Base-by-base conservation (phyloP, 2,888 invertebrate species). In the Standfussiana lucernea region DNA sequence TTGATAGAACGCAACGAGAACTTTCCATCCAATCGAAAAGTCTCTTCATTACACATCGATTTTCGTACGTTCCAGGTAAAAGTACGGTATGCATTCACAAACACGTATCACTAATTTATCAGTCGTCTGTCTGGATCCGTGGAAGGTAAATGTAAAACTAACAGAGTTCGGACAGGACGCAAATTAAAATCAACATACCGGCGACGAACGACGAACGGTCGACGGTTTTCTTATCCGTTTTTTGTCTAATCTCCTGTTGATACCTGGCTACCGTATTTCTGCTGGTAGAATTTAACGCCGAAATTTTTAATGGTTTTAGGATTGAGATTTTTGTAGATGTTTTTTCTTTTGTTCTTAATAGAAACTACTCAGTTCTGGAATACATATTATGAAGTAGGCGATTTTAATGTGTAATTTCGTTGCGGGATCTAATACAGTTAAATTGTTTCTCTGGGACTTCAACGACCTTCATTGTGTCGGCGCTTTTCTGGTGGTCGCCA, bases 131-230 rank as follows among this genome's bases (percentile, higher is more conserved):
- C 83, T 86, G 85, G 78, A 50, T 42, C 70, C 66, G 65, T 82
- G 75, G 56, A 86, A 88, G 78, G 85, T 82, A 85, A 85, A 86
- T 88, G 83, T 82, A 88, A 88, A 86, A 85, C 87, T 82, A 87
- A 87, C 87, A 88, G 72, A 79, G 87, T 76, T 82, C 75, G 76
- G 72, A 82, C 77, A 73, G 80, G 73, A 86, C 87, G 80, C 80
- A 82, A 87, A 88, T 87, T 88, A 85, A 88, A 87, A 88, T 87
- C 85, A 88, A 88, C 88, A 88, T 80, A 79, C 86, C 71, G 72
- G 65, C 74, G 73, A 64, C 84, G 70, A 45, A 56, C 28, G 75
- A 42, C 69, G 69, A 74, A 72, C 79, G 67, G 64, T 56, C 74
- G 62, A 18, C 42, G 67, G 72, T 82, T 67, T 35, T 56, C 42